phyloP scores from a whole-genome alignment of 2,797 vertebrate genomes.

The Atherinosoma microstoma region DNA sequence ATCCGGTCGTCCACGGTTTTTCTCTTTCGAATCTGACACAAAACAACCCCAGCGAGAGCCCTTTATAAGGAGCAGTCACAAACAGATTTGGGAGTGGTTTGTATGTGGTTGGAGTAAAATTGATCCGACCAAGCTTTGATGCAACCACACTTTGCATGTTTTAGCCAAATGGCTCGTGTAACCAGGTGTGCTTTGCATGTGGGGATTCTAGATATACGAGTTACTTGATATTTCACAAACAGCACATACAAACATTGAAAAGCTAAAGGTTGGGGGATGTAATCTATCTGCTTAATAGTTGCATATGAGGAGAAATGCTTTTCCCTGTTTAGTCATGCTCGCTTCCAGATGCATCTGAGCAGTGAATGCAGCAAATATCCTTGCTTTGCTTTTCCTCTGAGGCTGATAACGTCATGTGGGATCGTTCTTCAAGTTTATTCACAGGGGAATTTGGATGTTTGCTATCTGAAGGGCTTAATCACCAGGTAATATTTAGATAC shows the following conservation, averaged over 20 bases:
- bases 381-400: background rate
- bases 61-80: background rate
- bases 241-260: conserved; percentile 3
- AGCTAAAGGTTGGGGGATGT: background rate
- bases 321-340: background rate
- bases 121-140: conserved; percentile 12
- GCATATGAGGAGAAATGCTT: background rate
- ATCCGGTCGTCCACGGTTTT: background rate
- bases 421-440: background rate
- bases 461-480: background rate
- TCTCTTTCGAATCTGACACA: background rate
- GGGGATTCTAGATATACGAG: background rate
- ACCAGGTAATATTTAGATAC: background rate
- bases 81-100: conserved; percentile 13
- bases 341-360: background rate
- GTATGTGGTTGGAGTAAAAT: conserved; percentile 1
- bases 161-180: conserved; percentile 7
- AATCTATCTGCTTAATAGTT: conserved; percentile 7
- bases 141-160: conserved; percentile 23
- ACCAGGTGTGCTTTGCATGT: conserved; percentile 18
- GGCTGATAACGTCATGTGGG: background rate
- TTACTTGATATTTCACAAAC: conserved; percentile 23
- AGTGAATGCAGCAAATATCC: background rate
- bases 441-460: background rate
- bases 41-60: background rate